phyloP scores from a whole-genome alignment of 2,888 invertebrate species.

The Pyrrhosoma nymphula region DNA sequence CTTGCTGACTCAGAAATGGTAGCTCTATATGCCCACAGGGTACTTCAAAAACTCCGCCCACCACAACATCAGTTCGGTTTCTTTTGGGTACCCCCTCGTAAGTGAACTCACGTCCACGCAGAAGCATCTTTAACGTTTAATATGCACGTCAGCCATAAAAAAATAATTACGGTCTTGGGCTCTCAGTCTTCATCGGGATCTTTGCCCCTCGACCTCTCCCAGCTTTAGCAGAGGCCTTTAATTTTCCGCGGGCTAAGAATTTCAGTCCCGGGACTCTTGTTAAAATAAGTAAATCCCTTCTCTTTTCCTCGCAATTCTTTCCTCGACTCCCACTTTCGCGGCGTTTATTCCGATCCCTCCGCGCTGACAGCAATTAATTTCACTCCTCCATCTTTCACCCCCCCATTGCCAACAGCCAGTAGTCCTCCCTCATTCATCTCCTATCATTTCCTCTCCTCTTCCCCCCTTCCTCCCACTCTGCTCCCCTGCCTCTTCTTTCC shows the following conservation, averaged over 20 bases:
- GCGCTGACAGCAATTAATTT: not conserved
- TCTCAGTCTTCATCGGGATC: not conserved
- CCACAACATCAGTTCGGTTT: too few species aligned
- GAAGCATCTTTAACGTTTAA: too few species aligned
- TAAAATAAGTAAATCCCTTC: not conserved
- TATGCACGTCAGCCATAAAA: too few species aligned
- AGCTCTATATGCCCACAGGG: too few species aligned
- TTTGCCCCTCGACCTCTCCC: not conserved
- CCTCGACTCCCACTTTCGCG: not conserved
- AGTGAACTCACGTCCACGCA: too few species aligned
- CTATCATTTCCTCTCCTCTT: not conserved
- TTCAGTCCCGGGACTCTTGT: constrained; percentile 4
- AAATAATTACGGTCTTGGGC: not conserved
- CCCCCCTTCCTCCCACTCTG: not conserved
- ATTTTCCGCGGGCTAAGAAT: not conserved
- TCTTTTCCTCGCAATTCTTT: not conserved
- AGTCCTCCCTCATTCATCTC: not conserved
- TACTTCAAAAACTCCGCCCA: too few species aligned
- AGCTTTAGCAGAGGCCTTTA: not conserved
- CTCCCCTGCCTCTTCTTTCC: not conserved
- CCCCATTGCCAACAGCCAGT: too few species aligned
- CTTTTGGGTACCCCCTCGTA: too few species aligned
- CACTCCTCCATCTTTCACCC: not conserved
- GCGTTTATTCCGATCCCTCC: not conserved
- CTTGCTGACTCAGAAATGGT: too few species aligned